These are phyloP conservation scores for Agrochola macilenta DNA, from an alignment of 2,888 invertebrate genomes.

Conservation along the genomic window DNA sequence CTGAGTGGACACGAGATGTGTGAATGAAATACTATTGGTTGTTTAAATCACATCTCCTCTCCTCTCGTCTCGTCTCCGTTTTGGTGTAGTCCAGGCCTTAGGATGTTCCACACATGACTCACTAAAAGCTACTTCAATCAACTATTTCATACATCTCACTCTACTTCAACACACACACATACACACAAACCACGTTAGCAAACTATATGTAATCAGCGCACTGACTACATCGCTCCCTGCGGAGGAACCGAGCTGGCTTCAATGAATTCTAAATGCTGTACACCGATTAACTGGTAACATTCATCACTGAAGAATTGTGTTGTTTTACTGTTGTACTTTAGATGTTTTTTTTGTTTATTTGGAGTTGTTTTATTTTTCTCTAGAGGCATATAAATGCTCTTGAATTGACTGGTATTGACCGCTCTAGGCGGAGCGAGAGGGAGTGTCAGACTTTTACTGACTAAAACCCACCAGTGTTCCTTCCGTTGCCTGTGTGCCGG, in stretches of 20 bases:
- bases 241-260: slow-evolving; percentile 56
- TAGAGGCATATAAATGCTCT: no score
- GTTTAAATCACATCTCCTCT: no score
- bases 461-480: no score
- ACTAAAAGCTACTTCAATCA: not conserved
- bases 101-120: not conserved
- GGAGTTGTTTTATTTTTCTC: not conserved
- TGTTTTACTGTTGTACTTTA: slow-evolving; percentile 32
- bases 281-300: slow-evolving; percentile 65
- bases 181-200: slow-evolving; percentile 33
- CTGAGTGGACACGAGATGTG: no score
- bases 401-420: no score
- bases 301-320: slow-evolving; percentile 39
- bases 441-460: no score
- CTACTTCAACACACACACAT: not conserved
- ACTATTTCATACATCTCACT: not conserved
- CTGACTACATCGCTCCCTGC: slow-evolving; percentile 56
- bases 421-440: no score
- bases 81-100: no score
- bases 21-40: no score
- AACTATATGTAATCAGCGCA: slow-evolving; percentile 51
- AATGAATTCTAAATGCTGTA: slow-evolving; percentile 74
- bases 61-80: no score
- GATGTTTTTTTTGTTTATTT: not conserved
- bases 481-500: no score